These are phyloP conservation scores for Patella pellucida DNA, from an alignment of 2,888 invertebrate species.

Conservation along the genomic window DNA sequence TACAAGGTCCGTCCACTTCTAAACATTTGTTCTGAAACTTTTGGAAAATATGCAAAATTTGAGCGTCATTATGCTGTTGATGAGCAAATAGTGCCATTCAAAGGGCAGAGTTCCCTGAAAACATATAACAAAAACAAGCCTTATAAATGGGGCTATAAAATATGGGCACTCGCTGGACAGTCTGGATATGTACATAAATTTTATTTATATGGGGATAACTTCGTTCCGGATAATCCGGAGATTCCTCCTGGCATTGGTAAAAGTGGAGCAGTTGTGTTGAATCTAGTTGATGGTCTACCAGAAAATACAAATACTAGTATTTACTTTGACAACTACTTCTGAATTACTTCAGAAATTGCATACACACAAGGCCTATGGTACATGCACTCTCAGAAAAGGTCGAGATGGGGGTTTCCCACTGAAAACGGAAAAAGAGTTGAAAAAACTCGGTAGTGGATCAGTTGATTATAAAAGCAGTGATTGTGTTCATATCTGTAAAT, in stretches of 20 bases:
- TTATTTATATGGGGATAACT: background rate
- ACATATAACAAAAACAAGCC: conserved; percentile 29
- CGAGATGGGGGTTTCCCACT: conserved; percentile 12
- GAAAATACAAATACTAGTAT: conserved; percentile 12
- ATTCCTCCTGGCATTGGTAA: no score
- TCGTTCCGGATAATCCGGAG: no score
- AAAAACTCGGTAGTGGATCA: no score
- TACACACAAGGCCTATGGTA: conserved; percentile 10
- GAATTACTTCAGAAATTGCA: conserved; percentile 14
- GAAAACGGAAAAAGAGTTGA: no score
- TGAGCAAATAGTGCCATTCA: conserved; percentile 30
- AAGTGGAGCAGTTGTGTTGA: conserved; percentile 19
- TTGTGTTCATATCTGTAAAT: no score
- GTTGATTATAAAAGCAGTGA: no score
- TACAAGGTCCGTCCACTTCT: conserved; percentile 24
- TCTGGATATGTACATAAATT: conserved; percentile 28
- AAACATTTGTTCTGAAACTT: conserved; percentile 11
- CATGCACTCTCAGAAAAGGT: conserved; percentile 22
- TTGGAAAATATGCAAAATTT: conserved; percentile 21
- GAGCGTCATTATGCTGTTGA: conserved; percentile 24
- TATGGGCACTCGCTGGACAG: conserved; percentile 21
- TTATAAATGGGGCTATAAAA: conserved; percentile 30
- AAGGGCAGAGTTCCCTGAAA: conserved; percentile 24
- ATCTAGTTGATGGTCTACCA: conserved; percentile 10
- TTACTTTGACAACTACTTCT: conserved; percentile 27